These are phyloP conservation scores for Oncopodura yosiiana DNA, from an alignment of 1,140 invertebrate genomes.

Conservation along the genomic window DNA sequence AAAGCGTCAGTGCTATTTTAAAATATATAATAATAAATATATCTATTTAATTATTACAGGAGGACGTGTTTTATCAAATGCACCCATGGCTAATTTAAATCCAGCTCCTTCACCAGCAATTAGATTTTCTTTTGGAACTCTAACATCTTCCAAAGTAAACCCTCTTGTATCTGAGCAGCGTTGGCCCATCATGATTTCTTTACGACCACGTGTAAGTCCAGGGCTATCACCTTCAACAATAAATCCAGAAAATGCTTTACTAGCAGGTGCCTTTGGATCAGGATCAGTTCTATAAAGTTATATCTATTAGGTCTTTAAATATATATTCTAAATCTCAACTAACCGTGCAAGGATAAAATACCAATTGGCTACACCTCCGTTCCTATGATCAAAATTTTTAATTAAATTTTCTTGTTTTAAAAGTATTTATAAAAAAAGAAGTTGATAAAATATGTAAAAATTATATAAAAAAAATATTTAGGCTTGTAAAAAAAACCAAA, in stretches of 20 bases:
- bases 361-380: constrained; percentile 38
- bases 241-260: constrained; percentile 92
- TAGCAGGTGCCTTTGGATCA: constrained; percentile 78
- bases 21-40: neutral
- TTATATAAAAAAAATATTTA: too few species aligned
- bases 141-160: constrained; percentile 94
- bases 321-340: too few species aligned
- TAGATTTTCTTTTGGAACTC: constrained; percentile 90
- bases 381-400: constrained; percentile 93
- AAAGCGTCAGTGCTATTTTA: too few species aligned
- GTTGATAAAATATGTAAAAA: too few species aligned
- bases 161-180: constrained; percentile 89
- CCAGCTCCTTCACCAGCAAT: constrained; percentile 75
- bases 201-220: constrained; percentile 78
- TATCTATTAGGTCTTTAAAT: too few species aligned
- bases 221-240: constrained; percentile 83
- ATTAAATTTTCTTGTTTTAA: too few species aligned
- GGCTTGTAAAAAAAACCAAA: too few species aligned
- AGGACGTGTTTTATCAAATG: constrained; percentile 87
- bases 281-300: constrained; percentile 83
- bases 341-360: constrained; percentile 94
- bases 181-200: constrained; percentile 96
- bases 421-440: too few species aligned
- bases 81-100: constrained; percentile 94
- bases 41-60: constrained; percentile 53